phyloP scores from a whole-genome alignment of 2,113 vertebrate species.

The Thamnophis sirtalis region DNA sequence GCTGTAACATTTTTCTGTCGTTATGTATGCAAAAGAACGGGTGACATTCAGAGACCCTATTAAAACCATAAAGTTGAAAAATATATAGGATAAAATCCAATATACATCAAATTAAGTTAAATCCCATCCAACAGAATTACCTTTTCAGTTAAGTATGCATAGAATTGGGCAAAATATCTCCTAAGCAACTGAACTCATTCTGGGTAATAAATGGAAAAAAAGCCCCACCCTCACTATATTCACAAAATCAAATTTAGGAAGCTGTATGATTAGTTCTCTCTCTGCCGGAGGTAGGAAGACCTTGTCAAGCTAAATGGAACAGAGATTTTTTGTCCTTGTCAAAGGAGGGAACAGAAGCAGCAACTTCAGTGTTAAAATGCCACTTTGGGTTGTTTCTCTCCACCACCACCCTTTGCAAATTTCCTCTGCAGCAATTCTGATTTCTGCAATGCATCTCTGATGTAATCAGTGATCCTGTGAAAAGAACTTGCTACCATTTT shows the following conservation, averaged over 20 bases:
- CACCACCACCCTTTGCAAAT: not conserved
- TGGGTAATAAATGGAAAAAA: not conserved
- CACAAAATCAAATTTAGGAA: constrained; percentile 41
- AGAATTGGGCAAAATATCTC: not conserved
- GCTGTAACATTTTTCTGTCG: not conserved
- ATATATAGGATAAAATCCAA: not conserved
- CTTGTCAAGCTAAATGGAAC: constrained; percentile 28
- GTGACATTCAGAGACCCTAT: not conserved
- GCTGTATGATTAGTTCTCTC: constrained; percentile 22
- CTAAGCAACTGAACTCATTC: constrained; percentile 23
- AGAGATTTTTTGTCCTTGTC: constrained; percentile 31
- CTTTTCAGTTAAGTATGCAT: not conserved
- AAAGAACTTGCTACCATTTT: constrained; percentile 53
- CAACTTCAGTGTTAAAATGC: constrained; percentile 53
- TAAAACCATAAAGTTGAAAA: not conserved
- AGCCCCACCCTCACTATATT: not conserved
- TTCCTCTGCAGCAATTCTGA: constrained; percentile 66
- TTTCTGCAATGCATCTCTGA: constrained; percentile 71
- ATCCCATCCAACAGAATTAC: not conserved
- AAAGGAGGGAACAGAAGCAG: constrained; percentile 33
- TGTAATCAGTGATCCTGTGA: constrained; percentile 62
- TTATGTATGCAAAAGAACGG: not conserved
- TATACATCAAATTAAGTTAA: not conserved
- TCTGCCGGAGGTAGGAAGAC: constrained; percentile 29
- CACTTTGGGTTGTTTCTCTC: constrained; percentile 31